A percentile compares a stretch with the other conserved stretches of the same genome.
Evolutionary conservation across 2,113 vertebrate species (phyloP).

Genomic region (Andinoacara biseriatus): DNA sequence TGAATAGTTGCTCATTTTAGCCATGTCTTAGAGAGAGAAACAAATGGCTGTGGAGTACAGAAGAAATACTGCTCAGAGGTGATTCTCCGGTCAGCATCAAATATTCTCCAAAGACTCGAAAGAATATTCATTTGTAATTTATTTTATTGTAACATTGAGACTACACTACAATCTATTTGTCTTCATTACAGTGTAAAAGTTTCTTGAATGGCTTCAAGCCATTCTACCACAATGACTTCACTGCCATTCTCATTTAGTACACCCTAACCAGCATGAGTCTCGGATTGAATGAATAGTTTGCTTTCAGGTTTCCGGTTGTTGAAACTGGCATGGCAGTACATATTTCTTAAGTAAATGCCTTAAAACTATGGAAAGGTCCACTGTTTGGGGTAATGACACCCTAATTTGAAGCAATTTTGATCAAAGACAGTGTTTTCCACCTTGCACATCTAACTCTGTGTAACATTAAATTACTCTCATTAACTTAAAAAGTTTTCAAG

Average conservation of each 20-base stretch:
- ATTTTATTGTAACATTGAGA: neutral
- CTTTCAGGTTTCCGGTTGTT: neutral
- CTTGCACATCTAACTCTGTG: neutral
- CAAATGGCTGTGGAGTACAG: neutral
- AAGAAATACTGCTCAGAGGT: neutral
- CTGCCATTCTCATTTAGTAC: neutral
- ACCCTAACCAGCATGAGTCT: neutral
- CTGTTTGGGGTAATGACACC: neutral
- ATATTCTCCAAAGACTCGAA: neutral
- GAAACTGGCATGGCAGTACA: neutral
- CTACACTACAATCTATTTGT: neutral
- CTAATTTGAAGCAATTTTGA: slow-evolving; percentile 1
- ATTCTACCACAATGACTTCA: neutral
- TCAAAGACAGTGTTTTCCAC: neutral
- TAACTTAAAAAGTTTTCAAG: neutral
- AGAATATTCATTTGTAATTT: neutral
- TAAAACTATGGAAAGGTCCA: neutral
- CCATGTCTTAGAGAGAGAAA: neutral
- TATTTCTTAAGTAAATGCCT: neutral
- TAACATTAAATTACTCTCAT: neutral
- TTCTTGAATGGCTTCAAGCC: neutral
- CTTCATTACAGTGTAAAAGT: neutral
- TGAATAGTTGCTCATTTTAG: neutral
- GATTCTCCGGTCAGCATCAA: slow-evolving; percentile 2
- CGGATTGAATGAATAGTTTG: neutral